Evolutionary conservation across 2,888 invertebrate species (phyloP).

Genomic region (Caenorhabditis japonica): DNA sequence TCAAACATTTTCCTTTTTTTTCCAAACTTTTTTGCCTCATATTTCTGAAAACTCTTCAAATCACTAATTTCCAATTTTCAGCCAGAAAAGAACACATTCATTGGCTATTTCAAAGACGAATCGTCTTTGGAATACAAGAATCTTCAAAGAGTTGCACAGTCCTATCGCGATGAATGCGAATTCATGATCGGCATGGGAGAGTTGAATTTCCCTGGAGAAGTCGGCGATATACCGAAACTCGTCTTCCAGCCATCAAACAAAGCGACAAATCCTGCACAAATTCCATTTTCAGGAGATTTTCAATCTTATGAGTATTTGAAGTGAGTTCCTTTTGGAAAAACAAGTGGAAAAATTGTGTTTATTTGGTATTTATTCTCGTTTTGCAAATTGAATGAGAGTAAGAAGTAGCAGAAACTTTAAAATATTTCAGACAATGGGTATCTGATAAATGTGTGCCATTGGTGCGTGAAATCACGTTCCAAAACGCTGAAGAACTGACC

Average conservation of each 20-base stretch:
- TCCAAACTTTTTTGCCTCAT: no score
- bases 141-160: conserved; percentile 82
- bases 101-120: conserved; percentile 79
- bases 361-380: no score
- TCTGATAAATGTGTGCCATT: conserved; percentile 94
- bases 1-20: no score
- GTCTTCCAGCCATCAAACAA: conserved; percentile 49
- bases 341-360: no score
- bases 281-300: conserved; percentile 47
- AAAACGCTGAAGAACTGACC: conserved; percentile 88
- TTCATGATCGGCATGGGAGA: conserved; percentile 91
- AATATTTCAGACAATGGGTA: conserved; percentile 84
- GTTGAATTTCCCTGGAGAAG: conserved; percentile 50
- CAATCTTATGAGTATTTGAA: conserved; percentile 53
- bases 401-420: conserved; percentile 62
- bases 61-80: conserved; percentile 73
- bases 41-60: no score
- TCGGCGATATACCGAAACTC: conserved; percentile 37
- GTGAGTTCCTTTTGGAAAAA: conserved; percentile 39
- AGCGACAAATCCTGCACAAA: conserved; percentile 21
- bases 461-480: conserved; percentile 98
- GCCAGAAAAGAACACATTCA: conserved; percentile 82
- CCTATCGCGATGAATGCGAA: conserved; percentile 93
- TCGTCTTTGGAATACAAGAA: conserved; percentile 87
- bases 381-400: no score